Evolutionary conservation across 2,888 invertebrate species (phyloP).

Genomic region (Andrena chrysosceles): DNA sequence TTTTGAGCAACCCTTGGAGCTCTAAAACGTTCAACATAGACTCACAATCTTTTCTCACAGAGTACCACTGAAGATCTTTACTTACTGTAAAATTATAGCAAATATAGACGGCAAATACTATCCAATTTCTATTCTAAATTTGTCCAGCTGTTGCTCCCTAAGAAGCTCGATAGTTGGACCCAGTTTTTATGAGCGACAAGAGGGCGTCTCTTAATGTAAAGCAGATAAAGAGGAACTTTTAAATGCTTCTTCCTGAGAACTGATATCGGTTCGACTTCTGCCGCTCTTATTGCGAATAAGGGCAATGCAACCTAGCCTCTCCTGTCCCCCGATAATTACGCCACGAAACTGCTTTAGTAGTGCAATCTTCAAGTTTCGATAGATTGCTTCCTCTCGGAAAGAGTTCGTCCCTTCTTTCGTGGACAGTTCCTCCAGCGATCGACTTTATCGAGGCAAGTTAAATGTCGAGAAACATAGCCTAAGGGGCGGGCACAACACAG

Average conservation of each 20-base stretch:
- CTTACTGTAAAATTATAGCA: too few species aligned
- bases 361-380: slow-evolving; percentile 12
- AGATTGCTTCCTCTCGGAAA: slow-evolving; percentile 19
- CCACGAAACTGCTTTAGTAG: slow-evolving; percentile 6
- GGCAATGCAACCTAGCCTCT: background rate
- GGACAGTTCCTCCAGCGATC: slow-evolving; percentile 17
- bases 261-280: background rate
- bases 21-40: too few species aligned
- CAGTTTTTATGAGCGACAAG: too few species aligned
- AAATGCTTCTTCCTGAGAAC: background rate
- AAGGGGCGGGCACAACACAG: background rate
- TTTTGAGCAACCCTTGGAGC: too few species aligned
- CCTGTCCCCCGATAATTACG: slow-evolving; percentile 6
- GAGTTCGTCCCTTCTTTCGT: background rate
- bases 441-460: slow-evolving; percentile 43
- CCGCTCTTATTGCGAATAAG: background rate
- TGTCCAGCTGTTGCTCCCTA: too few species aligned
- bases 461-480: slow-evolving; percentile 37
- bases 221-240: background rate
- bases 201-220: background rate
- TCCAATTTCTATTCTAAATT: too few species aligned
- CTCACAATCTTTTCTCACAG: too few species aligned
- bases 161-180: too few species aligned
- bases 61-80: too few species aligned
- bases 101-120: too few species aligned